A percentile compares a stretch with the other conserved stretches of the same genome.
Conservation (phyloP, 2,113 vertebrate species). For the Tragelaphus buxtoni region DNA sequence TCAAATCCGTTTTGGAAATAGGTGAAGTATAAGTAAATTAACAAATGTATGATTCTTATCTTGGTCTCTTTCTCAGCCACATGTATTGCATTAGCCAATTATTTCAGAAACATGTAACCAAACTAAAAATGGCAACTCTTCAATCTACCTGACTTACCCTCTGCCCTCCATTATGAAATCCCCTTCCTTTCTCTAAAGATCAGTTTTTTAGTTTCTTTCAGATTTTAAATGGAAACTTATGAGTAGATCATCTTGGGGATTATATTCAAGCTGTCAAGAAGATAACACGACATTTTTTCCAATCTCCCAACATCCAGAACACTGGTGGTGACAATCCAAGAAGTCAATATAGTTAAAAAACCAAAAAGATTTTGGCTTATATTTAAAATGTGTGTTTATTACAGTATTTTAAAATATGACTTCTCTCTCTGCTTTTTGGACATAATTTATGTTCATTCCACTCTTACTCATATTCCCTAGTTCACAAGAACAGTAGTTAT, state of each 20-base stretch:
- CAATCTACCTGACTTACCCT: background rate
- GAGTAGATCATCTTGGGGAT: background rate
- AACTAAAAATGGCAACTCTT: background rate
- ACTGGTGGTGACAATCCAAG: background rate
- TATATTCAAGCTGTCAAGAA: background rate
- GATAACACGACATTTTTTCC: background rate
- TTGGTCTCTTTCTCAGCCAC: background rate
- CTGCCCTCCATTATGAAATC: background rate
- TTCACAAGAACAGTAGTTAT: background rate
- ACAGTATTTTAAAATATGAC: background rate
- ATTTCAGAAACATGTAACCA: background rate
- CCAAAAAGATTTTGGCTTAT: background rate
- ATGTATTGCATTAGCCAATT: background rate
- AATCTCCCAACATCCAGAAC: background rate
- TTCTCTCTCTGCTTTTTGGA: background rate
- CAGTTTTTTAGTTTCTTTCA: background rate
- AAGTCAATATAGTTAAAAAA: background rate
- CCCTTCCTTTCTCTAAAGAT: background rate
- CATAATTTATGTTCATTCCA: background rate
- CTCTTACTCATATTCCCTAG: background rate
- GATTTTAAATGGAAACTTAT: background rate
- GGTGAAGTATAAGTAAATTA: background rate
- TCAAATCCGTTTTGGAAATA: slow-evolving; percentile 29
- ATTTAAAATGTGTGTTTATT: background rate
- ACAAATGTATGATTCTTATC: background rate